Evolutionary conservation across 2,113 vertebrate species (phyloP).

Genomic region (Cepphus grylle): DNA sequence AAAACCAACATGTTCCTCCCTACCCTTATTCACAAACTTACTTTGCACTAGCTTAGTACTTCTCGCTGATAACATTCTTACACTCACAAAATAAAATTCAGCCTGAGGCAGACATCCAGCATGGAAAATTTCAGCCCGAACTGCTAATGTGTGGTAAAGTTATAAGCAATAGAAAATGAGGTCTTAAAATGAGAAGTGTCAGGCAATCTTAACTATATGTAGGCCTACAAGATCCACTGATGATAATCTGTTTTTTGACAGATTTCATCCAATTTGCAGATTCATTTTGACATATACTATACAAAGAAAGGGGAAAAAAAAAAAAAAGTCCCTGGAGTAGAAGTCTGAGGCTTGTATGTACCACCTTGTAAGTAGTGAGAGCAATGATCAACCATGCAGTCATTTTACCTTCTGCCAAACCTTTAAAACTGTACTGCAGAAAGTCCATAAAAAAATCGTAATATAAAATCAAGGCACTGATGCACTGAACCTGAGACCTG

Average conservation of each 20-base stretch:
- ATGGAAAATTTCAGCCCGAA: slow-evolving; percentile 58
- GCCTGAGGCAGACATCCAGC: slow-evolving; percentile 55
- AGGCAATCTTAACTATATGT: slow-evolving; percentile 37
- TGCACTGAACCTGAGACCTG: background rate
- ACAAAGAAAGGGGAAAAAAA: background rate
- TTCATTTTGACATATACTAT: background rate
- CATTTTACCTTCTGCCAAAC: slow-evolving; percentile 9
- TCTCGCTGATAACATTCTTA: slow-evolving; percentile 52
- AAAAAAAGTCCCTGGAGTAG: background rate
- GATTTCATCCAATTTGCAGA: slow-evolving; percentile 30
- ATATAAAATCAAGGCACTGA: background rate
- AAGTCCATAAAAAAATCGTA: background rate
- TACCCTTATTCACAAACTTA: slow-evolving; percentile 54
- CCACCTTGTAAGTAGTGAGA: background rate
- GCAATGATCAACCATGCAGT: background rate
- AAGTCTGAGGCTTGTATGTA: background rate
- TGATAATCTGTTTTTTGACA: slow-evolving; percentile 21
- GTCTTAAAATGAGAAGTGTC: slow-evolving; percentile 50
- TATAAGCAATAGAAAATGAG: slow-evolving; percentile 41
- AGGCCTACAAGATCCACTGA: background rate
- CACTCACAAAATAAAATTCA: slow-evolving; percentile 51
- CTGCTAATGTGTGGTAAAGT: slow-evolving; percentile 57
- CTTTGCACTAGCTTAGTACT: slow-evolving; percentile 17
- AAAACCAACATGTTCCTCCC: slow-evolving; percentile 60
- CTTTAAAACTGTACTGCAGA: background rate